These are phyloP conservation scores for Dermatophagoides farinae DNA, from an alignment of 1,140 invertebrate genomes.

Conservation along the genomic window DNA sequence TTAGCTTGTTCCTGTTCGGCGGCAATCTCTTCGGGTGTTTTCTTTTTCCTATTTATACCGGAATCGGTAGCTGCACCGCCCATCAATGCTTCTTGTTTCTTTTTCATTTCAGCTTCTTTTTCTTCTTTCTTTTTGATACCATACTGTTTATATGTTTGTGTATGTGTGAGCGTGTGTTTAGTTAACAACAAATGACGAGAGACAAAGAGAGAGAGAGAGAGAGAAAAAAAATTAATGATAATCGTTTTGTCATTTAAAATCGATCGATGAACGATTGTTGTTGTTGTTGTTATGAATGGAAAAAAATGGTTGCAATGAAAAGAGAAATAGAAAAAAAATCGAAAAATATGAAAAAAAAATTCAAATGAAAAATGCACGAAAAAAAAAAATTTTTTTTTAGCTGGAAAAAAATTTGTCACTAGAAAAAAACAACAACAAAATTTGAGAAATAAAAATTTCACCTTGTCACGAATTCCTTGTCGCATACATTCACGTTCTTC, in stretches of 20 bases:
- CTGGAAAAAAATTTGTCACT: not conserved
- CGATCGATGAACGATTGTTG: too few relatives aligned
- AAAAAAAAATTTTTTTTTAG: not conserved
- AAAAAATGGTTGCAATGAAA: not conserved
- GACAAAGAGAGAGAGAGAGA: too few relatives aligned
- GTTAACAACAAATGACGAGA: slow-evolving; percentile 3
- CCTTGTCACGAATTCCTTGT: slow-evolving; percentile 33
- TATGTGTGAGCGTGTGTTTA: not conserved
- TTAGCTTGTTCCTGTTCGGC: slow-evolving; percentile 80
- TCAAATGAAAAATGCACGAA: not conserved
- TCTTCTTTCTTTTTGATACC: slow-evolving; percentile 94
- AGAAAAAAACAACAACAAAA: not conserved
- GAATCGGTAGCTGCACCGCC: slow-evolving; percentile 45
- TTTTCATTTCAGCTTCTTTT: slow-evolving; percentile 37
- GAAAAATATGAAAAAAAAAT: too few relatives aligned
- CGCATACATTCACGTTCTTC: slow-evolving; percentile 33
- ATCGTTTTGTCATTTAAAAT: too few relatives aligned
- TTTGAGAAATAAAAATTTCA: slow-evolving; percentile 14
- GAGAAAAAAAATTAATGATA: not conserved
- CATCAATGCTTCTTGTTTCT: slow-evolving; percentile 17
- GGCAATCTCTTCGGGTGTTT: slow-evolving; percentile 86
- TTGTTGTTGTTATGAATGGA: not conserved
- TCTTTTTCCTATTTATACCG: slow-evolving; percentile 60
- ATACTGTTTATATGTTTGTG: slow-evolving; percentile 47
- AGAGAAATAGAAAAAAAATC: too few relatives aligned